Base-by-base conservation (phyloP, 2,113 vertebrate genomes). In the Zosterops lateralis region DNA sequence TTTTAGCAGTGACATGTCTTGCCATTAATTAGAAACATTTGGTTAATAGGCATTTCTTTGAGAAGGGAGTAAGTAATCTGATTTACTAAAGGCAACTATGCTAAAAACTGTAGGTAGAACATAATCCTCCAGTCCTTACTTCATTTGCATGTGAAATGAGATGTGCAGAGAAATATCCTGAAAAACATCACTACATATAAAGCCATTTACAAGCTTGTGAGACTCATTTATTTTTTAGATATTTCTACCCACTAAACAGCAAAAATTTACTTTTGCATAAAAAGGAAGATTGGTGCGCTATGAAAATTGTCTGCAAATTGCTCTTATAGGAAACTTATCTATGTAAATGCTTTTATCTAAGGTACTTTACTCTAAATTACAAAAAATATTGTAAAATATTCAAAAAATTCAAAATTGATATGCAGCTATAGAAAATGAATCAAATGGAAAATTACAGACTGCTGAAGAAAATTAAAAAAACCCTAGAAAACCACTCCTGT, bases 21-120 rank as follows among this genome's bases (percentile, higher is more conserved):
- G 14, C 18, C 10, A 38, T 31, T 50, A 53, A 66, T 90, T 61
- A 74, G 62, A 56, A 89, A 31, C 10, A 14, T 54, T 60, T 79
- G 34, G 17, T 26, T 72, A 67, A 62, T 7, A 58, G 13, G 1
- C 48, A n/a, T 36, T 71, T 17, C 25, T 84, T 74, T 62, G 47
- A 54, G 61, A 95, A 86, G 10, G 14, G 5, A 80, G 3, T 15
- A 89, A 73, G 20, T 65, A 54, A 70, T 68, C 17, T 65, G 36
- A 67, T 68, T 72, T 84, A 56, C 29, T 64, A 50, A 87, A 87
- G 58, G 50, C 26, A 91, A 34, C 79, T 89, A 42, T 58, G 24
- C 28, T 79, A 89, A 79, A 10, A 88, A 29, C 0, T 5, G 12
- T 29, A 64, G 28, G 29, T 66, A 48, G 25, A 91, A 72, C 22